These are phyloP conservation scores for Cataglyphis hispanica DNA, from an alignment of 1,140 invertebrate genomes.

Conservation along the genomic window DNA sequence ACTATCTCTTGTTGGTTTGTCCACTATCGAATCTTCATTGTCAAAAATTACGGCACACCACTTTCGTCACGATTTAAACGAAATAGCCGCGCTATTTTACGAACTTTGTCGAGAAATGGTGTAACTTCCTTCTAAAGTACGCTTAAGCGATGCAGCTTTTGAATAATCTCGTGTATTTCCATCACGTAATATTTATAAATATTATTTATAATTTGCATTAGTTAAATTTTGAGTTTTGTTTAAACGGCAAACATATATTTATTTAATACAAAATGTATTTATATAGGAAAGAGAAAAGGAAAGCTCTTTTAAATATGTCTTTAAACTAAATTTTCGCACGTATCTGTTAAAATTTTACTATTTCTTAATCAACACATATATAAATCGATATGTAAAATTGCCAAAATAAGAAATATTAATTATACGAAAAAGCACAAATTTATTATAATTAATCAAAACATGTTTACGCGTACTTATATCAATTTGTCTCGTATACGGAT, in stretches of 20 bases:
- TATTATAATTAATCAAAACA: not conserved
- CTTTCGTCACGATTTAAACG: slow-evolving; percentile 43
- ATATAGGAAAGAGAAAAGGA: not conserved
- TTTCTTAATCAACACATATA: not conserved
- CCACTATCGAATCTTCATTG: slow-evolving; percentile 46
- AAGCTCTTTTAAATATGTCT: too few relatives aligned
- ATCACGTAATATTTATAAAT: slow-evolving; percentile 22
- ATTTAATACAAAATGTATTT: not conserved
- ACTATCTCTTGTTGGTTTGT: slow-evolving; percentile 41
- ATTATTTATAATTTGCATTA: not conserved
- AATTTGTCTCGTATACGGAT: not conserved
- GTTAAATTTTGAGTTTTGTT: not conserved
- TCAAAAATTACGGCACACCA: slow-evolving; percentile 45
- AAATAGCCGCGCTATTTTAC: slow-evolving; percentile 24
- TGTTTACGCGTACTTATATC: not conserved
- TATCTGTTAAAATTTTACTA: not conserved
- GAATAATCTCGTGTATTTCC: not conserved
- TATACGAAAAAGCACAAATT: not conserved
- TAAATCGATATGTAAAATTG: not conserved
- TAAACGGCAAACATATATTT: not conserved
- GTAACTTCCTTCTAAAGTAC: slow-evolving; percentile 27
- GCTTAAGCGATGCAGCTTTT: slow-evolving; percentile 17
- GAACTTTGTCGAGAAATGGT: slow-evolving; percentile 19
- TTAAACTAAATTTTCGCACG: not conserved
- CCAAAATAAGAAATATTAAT: not conserved